Base-by-base conservation (phyloP, 2,888 invertebrate genomes). In the Aradus depressus region DNA sequence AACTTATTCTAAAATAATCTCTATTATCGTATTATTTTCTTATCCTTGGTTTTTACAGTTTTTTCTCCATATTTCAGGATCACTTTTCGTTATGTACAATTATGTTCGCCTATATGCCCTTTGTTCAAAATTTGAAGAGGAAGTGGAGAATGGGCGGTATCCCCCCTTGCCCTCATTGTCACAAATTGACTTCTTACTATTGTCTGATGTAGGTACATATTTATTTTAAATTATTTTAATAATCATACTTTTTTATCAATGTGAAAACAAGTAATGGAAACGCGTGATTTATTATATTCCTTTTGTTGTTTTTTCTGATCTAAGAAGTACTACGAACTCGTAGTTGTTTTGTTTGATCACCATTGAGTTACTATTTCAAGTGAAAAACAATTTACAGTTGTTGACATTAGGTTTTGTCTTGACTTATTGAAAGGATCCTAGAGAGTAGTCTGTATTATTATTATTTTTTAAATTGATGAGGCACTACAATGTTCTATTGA, bases 71-170 rank as follows among this genome's bases (percentile, higher is more conserved):
- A 41, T 69, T 69, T 28, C 65, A 84, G 84, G 82, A 45, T 80
- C 81, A 28, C 71, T 80, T 22, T 87, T 86, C 65, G 74, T 86
- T 51, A 68, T 87, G 23, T 87, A 88, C 66, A 88, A 88, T 64
- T 79, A 79, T 64, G 84, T 83, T 0, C 75, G 87, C 57, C 64
- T 87, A 44, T 74, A 77, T 60, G 75, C 78, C 1, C 72, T 86
- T 45, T 69, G 82, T 51, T 72, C 74, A 59, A 77, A 76, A 54
- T 85, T 77, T 64, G 68, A 76, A 55, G 70, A 74, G 6, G 75
- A 72, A 63, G 76, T 79, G 3, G 52, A 57, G 3, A 65, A 66
- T 12, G 74, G 75, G 2, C 62, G 65, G 3, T 84, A 84, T 66
- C 79, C 79, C 14, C 60, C 68, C n/a, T 63, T 85, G 44, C 77